phyloP scores from a whole-genome alignment of 2,888 invertebrate species.

The Loripinus fragilis region DNA sequence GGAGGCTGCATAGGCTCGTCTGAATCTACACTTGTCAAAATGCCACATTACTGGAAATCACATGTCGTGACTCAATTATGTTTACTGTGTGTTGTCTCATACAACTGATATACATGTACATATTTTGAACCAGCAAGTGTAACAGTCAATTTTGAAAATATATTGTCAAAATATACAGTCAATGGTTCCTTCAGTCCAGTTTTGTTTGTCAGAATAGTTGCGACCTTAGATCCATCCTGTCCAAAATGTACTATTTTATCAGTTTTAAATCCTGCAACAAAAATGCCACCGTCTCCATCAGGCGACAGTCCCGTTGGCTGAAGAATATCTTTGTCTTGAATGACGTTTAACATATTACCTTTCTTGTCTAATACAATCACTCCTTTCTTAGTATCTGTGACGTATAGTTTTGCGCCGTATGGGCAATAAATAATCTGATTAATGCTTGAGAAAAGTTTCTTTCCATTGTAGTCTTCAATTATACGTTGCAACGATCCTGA shows the following conservation, averaged over 20 bases:
- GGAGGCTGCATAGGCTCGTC: no score
- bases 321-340: neutral
- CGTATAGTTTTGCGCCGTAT: neutral
- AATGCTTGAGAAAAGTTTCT: neutral
- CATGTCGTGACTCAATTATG: no score
- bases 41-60: no score
- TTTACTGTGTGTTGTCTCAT: neutral
- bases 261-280: conserved; percentile 5
- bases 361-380: neutral
- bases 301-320: neutral
- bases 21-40: no score
- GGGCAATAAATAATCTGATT: neutral
- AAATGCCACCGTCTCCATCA: neutral
- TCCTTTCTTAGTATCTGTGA: conserved; percentile 8
- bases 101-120: neutral
- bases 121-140: conserved; percentile 5
- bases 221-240: neutral
- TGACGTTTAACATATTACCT: neutral
- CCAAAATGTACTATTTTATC: neutral
- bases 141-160: neutral
- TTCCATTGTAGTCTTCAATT: neutral
- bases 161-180: neutral
- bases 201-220: neutral
- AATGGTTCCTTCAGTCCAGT: neutral
- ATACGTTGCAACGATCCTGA: neutral